Conservation (phyloP, 2,888 invertebrate genomes). For the Himalopsyche anomala region DNA sequence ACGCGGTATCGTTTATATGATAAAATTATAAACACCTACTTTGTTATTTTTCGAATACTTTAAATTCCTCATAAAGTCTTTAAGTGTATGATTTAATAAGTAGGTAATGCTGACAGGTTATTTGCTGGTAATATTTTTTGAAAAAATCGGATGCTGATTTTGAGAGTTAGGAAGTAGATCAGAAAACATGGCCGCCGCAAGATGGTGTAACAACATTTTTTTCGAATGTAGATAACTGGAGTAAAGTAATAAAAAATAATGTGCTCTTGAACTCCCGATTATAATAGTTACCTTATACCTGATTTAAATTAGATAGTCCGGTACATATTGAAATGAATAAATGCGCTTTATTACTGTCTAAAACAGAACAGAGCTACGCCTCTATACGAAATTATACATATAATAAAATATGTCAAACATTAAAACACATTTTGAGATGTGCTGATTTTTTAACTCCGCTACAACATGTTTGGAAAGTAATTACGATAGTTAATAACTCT, state of each 20-base stretch:
- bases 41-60: background rate
- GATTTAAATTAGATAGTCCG: constrained; percentile 13
- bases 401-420: too few species aligned
- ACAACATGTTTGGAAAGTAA: too few species aligned
- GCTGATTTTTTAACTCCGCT: too few species aligned
- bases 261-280: constrained; percentile 7
- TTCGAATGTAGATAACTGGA: constrained; percentile 11
- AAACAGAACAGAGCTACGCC: background rate
- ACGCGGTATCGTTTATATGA: too few species aligned
- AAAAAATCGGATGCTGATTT: constrained; percentile 21
- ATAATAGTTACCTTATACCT: constrained; percentile 18
- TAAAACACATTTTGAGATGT: too few species aligned
- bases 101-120: constrained; percentile 6
- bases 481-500: too few species aligned
- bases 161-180: constrained; percentile 6
- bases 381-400: too few species aligned
- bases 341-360: background rate
- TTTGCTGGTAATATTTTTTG: background rate
- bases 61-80: constrained; percentile 2
- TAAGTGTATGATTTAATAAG: background rate
- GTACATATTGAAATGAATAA: background rate
- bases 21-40: too few species aligned
- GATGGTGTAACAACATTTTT: constrained; percentile 3
- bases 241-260: constrained; percentile 37
- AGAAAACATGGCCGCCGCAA: background rate